Evolutionary conservation across 2,888 invertebrate species (phyloP).

Genomic region (Drosophila nigricruria): DNA sequence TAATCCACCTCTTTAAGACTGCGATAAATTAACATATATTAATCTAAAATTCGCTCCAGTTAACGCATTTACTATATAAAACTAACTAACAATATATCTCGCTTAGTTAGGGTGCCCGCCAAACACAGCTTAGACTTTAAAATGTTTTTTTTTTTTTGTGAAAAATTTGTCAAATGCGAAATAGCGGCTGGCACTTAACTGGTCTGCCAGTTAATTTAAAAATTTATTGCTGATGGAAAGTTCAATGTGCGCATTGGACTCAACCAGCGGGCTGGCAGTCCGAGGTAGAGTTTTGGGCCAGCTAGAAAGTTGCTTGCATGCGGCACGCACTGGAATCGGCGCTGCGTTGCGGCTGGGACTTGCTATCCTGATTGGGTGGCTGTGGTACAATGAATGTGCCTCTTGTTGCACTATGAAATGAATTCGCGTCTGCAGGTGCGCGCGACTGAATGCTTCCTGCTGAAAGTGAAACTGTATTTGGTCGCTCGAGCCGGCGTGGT

Average conservation of each 20-base stretch:
- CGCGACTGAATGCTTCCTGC: constrained; percentile 66
- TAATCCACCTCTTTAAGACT: not conserved
- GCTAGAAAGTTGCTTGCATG: constrained; percentile 75
- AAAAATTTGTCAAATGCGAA: constrained; percentile 70
- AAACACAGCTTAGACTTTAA: constrained; percentile 17
- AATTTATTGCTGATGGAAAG: constrained; percentile 68
- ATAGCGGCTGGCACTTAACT: constrained; percentile 68
- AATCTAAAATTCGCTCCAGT: not conserved
- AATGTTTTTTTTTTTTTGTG: constrained; percentile 17
- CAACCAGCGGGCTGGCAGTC: constrained; percentile 6
- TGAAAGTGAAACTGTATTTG: constrained; percentile 60
- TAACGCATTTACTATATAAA: not conserved
- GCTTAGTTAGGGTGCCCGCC: not conserved
- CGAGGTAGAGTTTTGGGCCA: constrained; percentile 63
- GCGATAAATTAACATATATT: not conserved
- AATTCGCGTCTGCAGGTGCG: constrained; percentile 65
- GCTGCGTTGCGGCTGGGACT: constrained; percentile 42
- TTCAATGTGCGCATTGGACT: constrained; percentile 70
- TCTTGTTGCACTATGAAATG: constrained; percentile 33
- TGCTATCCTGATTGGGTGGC: constrained; percentile 72
- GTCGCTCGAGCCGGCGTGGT: constrained; percentile 41
- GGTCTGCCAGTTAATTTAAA: constrained; percentile 55
- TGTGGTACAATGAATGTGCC: constrained; percentile 34
- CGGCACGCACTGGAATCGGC: constrained; percentile 63
- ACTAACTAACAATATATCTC: not conserved